Percentiles rank a stretch among this genome's conserved stretches.
Conservation (phyloP, 2,888 invertebrate species). For the Drosophila demipolita region DNA sequence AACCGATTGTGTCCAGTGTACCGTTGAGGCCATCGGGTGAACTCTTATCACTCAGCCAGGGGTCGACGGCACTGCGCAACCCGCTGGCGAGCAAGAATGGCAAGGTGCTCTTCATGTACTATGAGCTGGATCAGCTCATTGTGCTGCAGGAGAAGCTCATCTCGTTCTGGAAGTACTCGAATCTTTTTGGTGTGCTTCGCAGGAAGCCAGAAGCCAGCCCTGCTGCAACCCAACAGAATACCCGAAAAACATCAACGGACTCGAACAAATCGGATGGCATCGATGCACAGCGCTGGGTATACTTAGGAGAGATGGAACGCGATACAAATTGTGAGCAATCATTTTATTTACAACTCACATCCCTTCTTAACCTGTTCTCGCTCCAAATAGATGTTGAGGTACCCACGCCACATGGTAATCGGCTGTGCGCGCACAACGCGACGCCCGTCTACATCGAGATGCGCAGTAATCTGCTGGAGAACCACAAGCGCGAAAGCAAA, state of each 20-base stretch:
- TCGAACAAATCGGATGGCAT: constrained; percentile 14
- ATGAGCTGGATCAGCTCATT: constrained; percentile 82
- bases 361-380: background rate
- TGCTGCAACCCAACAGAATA: constrained; percentile 3
- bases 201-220: constrained; percentile 7
- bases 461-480: constrained; percentile 78
- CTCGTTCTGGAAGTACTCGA: constrained; percentile 84
- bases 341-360: background rate
- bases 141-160: constrained; percentile 81
- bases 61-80: constrained; percentile 67
- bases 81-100: constrained; percentile 81
- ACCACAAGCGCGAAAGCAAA: constrained; percentile 80
- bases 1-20: background rate
- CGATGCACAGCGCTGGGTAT: constrained; percentile 71
- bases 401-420: constrained; percentile 78
- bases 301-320: constrained; percentile 80
- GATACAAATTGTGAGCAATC: constrained; percentile 71
- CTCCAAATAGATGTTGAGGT: constrained; percentile 81
- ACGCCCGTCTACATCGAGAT: constrained; percentile 84
- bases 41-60: constrained; percentile 64
- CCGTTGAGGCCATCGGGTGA: constrained; percentile 38
- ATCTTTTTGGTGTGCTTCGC: constrained; percentile 77
- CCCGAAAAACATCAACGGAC: constrained; percentile 11
- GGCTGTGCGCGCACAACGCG: constrained; percentile 83
- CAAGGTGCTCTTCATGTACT: constrained; percentile 80